Conservation (phyloP, 2,113 vertebrate species). For the Anser brachyrhynchus region DNA sequence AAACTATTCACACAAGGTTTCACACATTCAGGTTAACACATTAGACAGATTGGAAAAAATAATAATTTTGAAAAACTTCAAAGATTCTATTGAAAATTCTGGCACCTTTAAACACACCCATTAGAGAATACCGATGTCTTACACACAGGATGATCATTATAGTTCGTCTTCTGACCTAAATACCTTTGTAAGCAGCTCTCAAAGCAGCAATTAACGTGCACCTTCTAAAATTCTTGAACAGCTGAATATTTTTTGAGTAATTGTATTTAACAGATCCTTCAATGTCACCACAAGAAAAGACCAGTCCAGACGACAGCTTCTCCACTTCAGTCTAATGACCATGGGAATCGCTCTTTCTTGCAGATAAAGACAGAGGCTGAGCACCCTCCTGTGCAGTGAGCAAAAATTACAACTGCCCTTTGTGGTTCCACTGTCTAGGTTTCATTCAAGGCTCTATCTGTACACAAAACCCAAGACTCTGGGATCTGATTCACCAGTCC, state of each 20-base stretch:
- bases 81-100: not conserved
- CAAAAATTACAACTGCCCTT: conserved; percentile 63
- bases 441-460: not conserved
- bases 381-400: conserved; percentile 68
- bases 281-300: not conserved
- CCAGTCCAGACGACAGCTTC: not conserved
- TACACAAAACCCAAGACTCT: not conserved
- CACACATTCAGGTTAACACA: not conserved
- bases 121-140: not conserved
- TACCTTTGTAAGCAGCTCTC: not conserved
- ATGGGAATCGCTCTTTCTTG: not conserved
- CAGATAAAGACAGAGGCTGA: conserved; percentile 38
- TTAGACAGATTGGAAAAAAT: not conserved
- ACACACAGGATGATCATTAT: not conserved
- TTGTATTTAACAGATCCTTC: not conserved
- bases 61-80: not conserved
- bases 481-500: not conserved
- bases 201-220: conserved; percentile 15
- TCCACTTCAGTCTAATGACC: not conserved
- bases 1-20: not conserved
- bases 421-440: not conserved
- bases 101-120: conserved; percentile 11
- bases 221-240: not conserved
- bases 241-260: not conserved
- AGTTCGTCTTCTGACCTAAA: conserved; percentile 38